Evolutionary conservation across 2,888 invertebrate species (phyloP).

Genomic region (Acleris cristana): DNA sequence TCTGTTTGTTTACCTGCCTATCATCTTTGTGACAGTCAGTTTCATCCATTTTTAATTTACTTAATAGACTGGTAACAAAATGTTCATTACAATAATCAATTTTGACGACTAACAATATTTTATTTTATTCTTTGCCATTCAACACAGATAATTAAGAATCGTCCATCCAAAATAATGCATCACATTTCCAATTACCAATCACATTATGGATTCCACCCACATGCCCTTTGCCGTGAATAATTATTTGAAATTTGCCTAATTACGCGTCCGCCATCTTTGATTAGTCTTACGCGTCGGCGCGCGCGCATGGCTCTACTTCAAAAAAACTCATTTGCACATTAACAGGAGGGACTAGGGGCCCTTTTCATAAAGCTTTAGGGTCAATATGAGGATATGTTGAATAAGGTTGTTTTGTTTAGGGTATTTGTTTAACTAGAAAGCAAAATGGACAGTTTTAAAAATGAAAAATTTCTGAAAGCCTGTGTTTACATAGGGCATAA

Average conservation of each 20-base stretch:
- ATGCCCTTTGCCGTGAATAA: conserved; percentile 20
- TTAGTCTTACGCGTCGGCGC: conserved; percentile 29
- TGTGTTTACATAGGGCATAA: no score
- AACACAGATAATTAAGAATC: conserved; percentile 9
- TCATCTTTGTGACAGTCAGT: no score
- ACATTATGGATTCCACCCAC: conserved; percentile 22
- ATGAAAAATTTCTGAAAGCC: no score
- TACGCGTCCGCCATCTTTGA: conserved; percentile 28
- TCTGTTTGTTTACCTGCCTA: no score
- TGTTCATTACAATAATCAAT: no score
- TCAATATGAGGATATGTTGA: background rate
- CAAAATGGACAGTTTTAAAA: no score
- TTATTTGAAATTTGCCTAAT: conserved; percentile 6
- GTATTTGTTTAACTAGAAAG: no score
- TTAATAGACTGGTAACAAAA: background rate
- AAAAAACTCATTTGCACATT: conserved; percentile 22
- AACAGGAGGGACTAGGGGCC: conserved; percentile 2
- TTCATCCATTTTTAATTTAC: background rate
- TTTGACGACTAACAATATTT: background rate
- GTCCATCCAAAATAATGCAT: background rate
- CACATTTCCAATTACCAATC: conserved; percentile 16
- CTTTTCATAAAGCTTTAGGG: background rate
- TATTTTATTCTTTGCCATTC: conserved; percentile 3
- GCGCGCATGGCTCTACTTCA: conserved; percentile 12
- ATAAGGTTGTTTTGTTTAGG: no score